Conservation (phyloP, 2,797 vertebrate genomes). For the Rhinella marina region DNA sequence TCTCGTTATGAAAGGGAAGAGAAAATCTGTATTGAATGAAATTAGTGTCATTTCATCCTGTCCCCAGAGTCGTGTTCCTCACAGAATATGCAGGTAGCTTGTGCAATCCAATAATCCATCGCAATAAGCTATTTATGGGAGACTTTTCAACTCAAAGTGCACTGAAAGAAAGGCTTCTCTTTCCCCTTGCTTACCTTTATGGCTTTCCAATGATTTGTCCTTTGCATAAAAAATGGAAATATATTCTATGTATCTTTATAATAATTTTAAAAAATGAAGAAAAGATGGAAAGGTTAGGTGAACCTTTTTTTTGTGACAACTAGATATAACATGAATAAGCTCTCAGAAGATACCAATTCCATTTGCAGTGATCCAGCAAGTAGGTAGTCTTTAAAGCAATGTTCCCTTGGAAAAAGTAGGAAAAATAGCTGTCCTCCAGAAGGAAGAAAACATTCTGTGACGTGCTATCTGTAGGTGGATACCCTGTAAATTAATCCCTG, state of each 20-base stretch:
- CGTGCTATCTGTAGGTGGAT: background rate
- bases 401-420: background rate
- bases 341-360: background rate
- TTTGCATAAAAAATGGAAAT: constrained; percentile 1
- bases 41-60: constrained; percentile 52
- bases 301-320: background rate
- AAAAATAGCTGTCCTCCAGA: background rate
- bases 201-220: background rate
- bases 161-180: background rate
- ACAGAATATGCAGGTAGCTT: constrained; percentile 39
- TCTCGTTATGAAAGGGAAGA: constrained; percentile 37
- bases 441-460: background rate
- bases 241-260: background rate
- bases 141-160: constrained; percentile 22
- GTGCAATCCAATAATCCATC: constrained; percentile 37
- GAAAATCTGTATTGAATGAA: constrained; percentile 47
- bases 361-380: background rate
- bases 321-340: background rate
- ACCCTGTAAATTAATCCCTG: background rate
- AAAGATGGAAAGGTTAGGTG: background rate
- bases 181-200: background rate
- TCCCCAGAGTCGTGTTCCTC: constrained; percentile 39
- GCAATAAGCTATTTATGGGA: constrained; percentile 43
- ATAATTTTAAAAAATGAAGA: background rate
- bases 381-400: background rate